Conservation (phyloP, 2,888 invertebrate species). For the Pyralis farinalis region DNA sequence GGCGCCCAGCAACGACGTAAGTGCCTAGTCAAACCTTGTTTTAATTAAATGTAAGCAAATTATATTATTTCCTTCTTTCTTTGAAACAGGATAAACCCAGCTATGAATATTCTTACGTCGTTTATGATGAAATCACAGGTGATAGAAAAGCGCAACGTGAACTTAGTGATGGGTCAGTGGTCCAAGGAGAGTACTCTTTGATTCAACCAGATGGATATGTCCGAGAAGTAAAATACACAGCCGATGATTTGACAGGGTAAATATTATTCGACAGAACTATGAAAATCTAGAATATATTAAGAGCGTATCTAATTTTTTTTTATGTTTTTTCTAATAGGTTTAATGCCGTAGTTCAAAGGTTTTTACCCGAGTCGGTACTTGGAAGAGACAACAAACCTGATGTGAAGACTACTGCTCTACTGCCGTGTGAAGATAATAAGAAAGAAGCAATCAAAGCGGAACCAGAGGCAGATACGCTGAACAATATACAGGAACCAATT, state of each 20-base stretch:
- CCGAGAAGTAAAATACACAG: slow-evolving; percentile 76
- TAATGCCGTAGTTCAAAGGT: slow-evolving; percentile 62
- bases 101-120: slow-evolving; percentile 75
- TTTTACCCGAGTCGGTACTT: slow-evolving; percentile 33
- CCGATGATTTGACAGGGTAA: slow-evolving; percentile 75
- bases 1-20: slow-evolving; percentile 45
- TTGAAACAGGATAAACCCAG: slow-evolving; percentile 36
- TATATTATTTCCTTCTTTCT: neutral
- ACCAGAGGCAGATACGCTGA: slow-evolving; percentile 10
- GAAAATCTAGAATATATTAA: slow-evolving; percentile 4
- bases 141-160: slow-evolving; percentile 78
- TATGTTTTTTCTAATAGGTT: slow-evolving; percentile 39
- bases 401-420: slow-evolving; percentile 15
- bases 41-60: neutral
- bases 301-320: slow-evolving; percentile 1
- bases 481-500: neutral
- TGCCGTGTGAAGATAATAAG: slow-evolving; percentile 42
- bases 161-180: slow-evolving; percentile 72
- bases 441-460: slow-evolving; percentile 40
- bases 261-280: slow-evolving; percentile 12
- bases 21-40: slow-evolving; percentile 17
- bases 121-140: slow-evolving; percentile 77
- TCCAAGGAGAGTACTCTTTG: slow-evolving; percentile 75
- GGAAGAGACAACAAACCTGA: slow-evolving; percentile 19
- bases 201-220: slow-evolving; percentile 77